Conservation (phyloP, 2,797 vertebrate species). For the Poecile montanus region DNA sequence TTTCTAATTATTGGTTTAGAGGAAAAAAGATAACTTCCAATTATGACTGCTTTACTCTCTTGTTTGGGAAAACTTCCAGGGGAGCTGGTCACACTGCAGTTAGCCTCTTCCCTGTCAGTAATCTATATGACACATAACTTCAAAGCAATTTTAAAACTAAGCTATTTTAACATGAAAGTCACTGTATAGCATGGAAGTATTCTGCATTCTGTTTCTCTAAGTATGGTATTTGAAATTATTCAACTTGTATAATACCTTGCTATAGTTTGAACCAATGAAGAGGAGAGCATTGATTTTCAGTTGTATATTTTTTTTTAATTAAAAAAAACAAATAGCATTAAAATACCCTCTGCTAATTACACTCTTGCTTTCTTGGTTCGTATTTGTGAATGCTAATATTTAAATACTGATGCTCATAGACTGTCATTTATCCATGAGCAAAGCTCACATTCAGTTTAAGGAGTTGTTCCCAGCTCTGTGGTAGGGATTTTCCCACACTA, state of each 20-base stretch:
- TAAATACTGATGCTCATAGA: constrained; percentile 20
- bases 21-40: constrained; percentile 36
- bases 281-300: constrained; percentile 49
- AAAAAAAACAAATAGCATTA: constrained; percentile 61
- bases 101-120: constrained; percentile 30
- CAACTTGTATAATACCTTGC: constrained; percentile 51
- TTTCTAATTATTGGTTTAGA: constrained; percentile 74
- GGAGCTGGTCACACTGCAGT: constrained; percentile 47
- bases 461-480: constrained; percentile 29
- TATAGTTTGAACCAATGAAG: constrained; percentile 42
- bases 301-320: constrained; percentile 66
- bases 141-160: constrained; percentile 47
- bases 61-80: constrained; percentile 58
- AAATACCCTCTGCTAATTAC: constrained; percentile 48
- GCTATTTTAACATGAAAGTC: constrained; percentile 61
- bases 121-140: constrained; percentile 43
- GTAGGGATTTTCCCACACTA: constrained; percentile 10
- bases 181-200: constrained; percentile 57
- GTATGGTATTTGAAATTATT: constrained; percentile 57
- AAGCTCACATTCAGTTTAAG: constrained; percentile 30
- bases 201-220: constrained; percentile 51
- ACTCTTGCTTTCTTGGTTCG: constrained; percentile 14
- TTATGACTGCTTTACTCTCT: constrained; percentile 69
- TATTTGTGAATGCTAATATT: constrained; percentile 50
- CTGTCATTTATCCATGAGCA: constrained; percentile 11